Base-by-base conservation (phyloP, 2,797 vertebrate genomes). In the Allobates femoralis region DNA sequence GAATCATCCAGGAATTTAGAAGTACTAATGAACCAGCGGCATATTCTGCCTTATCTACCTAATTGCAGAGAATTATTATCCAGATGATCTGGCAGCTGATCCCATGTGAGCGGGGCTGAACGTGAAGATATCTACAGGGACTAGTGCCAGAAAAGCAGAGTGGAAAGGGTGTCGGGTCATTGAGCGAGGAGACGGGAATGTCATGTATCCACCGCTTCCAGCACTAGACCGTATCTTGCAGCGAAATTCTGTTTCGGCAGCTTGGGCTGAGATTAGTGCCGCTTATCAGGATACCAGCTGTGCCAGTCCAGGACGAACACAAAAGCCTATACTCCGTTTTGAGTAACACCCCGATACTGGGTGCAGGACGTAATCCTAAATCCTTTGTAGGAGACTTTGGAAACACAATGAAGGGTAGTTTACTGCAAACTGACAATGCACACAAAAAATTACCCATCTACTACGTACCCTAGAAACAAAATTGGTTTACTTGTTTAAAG, bases 11-110 rank as follows among this genome's bases (percentile, higher is more conserved):
- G 32, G 16, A 19, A 19, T 76, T 26, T 8, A 37, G 18, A 46
- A 21, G 77, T 21, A 41, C 64, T 30, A 62, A 16, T 28, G 50
- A 6, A 50, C 10, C 28, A 15, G 50, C 55, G 32, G 10, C 37
- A n/a, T 4, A 32, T 21, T n/a, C 79, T 58, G 56, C 85, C 86
- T 87, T 84, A 86, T 88, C 89, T 84, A 34, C 19, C 85, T 89
- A 91, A 87, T 90, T 90, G 88, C 81, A 84, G 80, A 37, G 8
- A 79, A 89, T 90, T 91, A 90, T 88, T 90, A 90, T 88, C 88
- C 91, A 84, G 79, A 80, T 12, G 12, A 86, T 85, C 66, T 58
- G 83, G 53, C 50, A 83, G 78, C 77, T 81, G 60, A 69, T 64
- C 82, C 71, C 80, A 79, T 85, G 81, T 84, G 75, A 73, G 10